These are phyloP conservation scores for Gallinago solitaria DNA, from an alignment of 2,797 vertebrate species.

Conservation along the genomic window DNA sequence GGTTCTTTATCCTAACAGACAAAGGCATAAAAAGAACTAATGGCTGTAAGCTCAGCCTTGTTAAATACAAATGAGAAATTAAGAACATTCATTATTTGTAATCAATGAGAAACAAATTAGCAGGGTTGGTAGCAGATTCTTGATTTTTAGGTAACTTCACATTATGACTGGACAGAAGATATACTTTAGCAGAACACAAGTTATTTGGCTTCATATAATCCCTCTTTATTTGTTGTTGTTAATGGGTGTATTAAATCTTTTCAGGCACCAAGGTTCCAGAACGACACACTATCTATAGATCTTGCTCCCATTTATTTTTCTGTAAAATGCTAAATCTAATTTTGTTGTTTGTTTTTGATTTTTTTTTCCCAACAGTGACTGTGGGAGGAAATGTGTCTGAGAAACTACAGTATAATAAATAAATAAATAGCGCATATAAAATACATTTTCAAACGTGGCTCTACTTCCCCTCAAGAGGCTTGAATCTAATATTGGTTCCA, in stretches of 20 bases:
- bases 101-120: slow-evolving; percentile 45
- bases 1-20: neutral
- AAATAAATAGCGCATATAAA: neutral
- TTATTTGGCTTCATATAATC: neutral
- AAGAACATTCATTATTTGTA: slow-evolving; percentile 5
- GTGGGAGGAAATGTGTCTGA: neutral
- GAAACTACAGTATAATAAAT: neutral
- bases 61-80: slow-evolving; percentile 39
- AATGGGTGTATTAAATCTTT: slow-evolving; percentile 34
- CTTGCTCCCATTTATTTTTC: neutral
- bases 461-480: neutral
- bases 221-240: neutral
- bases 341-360: neutral
- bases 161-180: slow-evolving; percentile 1
- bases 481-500: slow-evolving; percentile 23
- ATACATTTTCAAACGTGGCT: neutral
- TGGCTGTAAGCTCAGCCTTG: neutral
- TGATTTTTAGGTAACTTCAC: slow-evolving; percentile 9
- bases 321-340: neutral
- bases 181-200: neutral
- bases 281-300: neutral
- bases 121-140: neutral
- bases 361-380: neutral
- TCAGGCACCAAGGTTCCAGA: neutral
- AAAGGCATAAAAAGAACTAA: neutral